Evolutionary conservation across 30 jellyfish, hydroid and myxozoan species (phyloP), one percentile per base, ranked within the genome.

Genomic region (Cassiopea andromeda): DNA sequence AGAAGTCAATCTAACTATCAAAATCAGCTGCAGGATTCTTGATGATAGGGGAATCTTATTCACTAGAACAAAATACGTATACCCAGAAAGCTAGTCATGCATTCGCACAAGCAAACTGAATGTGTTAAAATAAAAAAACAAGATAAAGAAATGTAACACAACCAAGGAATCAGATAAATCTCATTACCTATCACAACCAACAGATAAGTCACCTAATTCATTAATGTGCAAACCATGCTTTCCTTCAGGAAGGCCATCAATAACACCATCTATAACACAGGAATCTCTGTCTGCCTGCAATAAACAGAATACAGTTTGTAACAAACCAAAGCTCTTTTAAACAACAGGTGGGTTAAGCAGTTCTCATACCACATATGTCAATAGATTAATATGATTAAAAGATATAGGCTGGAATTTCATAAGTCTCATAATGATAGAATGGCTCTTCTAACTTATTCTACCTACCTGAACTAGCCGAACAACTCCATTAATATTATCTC

Each of bases 261-360:
- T 49, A 4, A 98, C 83, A 12, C 99, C 99, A 85, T 95, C 99
- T 38, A 95, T 73, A 16, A 95, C 87, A 73, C 99, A 95, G 14
- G 84, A 49, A 57, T 91, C 89, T 75, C 71, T 77, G 19, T 88
- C 46, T 7, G 85, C 77, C 98, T 94, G 48, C 14, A 75, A 75
- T 7, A 43, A 58, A 6, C 38, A 27, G 38, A 27, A 27, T 27
- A 27, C 38, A 27, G 38, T 27, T 27, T 0, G 38, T 27, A 27
- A 27, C 38, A 27, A 0, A 27, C 38, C 38, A 27, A 27, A 27
- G 38, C 38, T 27, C 38, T 27, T 27, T 27, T 27, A 27, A 27
- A 27, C 38, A 27, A 27, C 38, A 27, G 38, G 38, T 27, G 38
- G 38, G 38, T 27, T 27, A 54, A 54, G 12, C 64, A 54, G 64